Evolutionary conservation across 2,797 vertebrate species (phyloP).

Genomic region (Apogon hyalosoma): DNA sequence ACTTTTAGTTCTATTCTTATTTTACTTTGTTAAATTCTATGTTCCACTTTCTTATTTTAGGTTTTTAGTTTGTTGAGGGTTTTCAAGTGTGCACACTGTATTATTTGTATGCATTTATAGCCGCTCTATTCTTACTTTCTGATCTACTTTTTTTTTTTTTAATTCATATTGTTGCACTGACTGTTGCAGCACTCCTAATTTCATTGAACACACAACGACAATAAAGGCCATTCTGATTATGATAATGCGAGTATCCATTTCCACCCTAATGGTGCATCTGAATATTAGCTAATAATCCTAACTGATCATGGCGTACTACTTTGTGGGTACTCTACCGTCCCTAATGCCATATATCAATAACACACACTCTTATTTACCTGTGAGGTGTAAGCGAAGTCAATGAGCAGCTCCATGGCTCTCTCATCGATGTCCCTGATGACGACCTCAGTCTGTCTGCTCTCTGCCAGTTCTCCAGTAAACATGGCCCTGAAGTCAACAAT

Average conservation of each 20-base stretch:
- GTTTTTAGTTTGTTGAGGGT: too few relatives aligned
- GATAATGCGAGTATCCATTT: neutral
- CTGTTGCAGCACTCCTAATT: too few relatives aligned
- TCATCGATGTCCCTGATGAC: constrained; percentile 98
- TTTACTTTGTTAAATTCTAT: too few relatives aligned
- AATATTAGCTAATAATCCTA: neutral
- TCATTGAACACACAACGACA: too few relatives aligned
- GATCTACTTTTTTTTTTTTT: too few relatives aligned
- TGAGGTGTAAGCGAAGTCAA: constrained; percentile 98
- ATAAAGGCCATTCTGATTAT: too few relatives aligned
- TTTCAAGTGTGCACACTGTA: too few relatives aligned
- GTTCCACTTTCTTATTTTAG: too few relatives aligned
- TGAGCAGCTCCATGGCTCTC: constrained; percentile 98
- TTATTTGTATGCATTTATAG: too few relatives aligned
- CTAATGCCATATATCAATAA: neutral
- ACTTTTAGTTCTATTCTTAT: too few relatives aligned
- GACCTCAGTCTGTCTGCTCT: constrained; percentile 97
- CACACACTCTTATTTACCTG: constrained; percentile 82
- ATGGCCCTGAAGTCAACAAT: constrained; percentile 86
- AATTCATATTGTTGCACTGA: too few relatives aligned
- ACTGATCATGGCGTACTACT: neutral
- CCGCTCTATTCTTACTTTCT: too few relatives aligned
- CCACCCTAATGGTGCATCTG: neutral
- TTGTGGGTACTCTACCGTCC: neutral
- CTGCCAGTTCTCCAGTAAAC: constrained; percentile 98